Evolutionary conservation across 1,140 invertebrate genomes (phyloP), one percentile per base, ranked within the genome.

Genomic region (Brachionus plicatilis): DNA sequence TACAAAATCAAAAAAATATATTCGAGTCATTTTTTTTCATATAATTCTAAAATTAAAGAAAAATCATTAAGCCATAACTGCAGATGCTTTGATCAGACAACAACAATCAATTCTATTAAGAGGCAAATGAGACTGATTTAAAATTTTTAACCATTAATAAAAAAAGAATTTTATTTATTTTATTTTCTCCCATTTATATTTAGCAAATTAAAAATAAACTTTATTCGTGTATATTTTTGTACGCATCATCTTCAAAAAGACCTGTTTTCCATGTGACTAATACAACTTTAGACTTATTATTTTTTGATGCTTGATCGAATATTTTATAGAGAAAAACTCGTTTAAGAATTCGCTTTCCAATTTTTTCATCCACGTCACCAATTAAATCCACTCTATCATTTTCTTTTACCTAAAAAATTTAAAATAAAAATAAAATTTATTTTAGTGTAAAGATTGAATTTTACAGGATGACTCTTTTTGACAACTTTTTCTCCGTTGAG

Each of bases 401-500:
- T 24, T 82, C 79, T 60, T 80, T 80, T 3, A 72, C 68, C 68
- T 72, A 11, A 43, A 11, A 6, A 43, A 17, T 72, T 33, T 33
- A 37, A 37, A n/a, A 8, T 43, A 72, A 43, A 72, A 1, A 2
- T 24, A 17, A 41, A 17, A 5, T 41, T 11, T n/a, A n/a, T n/a
- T 6, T 41, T 0, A 72, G 20, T n/a, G 8, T 20, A n/a, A 17
- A 0, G 5, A 29, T n/a, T 20, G 6, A 43, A 68, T 8, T 17
- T 43, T 68, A 82, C 79, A 12, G 79, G 14, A 43, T 41, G 33
- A 29, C 79, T 82, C 37, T 82, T 82, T 68, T 82, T 82, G 14
- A 82, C 14, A 27, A 82, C 53, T 65, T 82, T 82, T 41, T 82
- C 79, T 14, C 79, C 79, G 47, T 82, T 82, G 3, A 82, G 41